Evolutionary conservation across 1,140 invertebrate genomes (phyloP).

Genomic region (Ctenoplectra terminalis): DNA sequence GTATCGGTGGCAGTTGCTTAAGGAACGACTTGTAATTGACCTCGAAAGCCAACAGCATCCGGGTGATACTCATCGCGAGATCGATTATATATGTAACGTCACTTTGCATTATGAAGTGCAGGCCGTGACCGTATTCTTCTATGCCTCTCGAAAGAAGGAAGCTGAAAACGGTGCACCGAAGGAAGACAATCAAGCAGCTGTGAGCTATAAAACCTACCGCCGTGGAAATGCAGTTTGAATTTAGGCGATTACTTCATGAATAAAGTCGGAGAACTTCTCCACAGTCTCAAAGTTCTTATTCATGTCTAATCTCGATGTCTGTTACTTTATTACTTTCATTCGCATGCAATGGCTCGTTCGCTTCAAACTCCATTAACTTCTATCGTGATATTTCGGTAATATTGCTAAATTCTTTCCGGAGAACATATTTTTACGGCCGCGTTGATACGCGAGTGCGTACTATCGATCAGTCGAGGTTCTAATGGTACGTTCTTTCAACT

Average conservation of each 20-base stretch:
- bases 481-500: neutral
- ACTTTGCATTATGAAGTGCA: constrained; percentile 43
- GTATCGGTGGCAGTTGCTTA: constrained; percentile 37
- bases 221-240: constrained; percentile 22
- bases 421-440: neutral
- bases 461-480: neutral
- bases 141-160: neutral
- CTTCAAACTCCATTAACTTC: constrained; percentile 3
- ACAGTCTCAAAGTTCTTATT: neutral
- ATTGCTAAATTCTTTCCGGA: neutral
- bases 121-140: constrained; percentile 32
- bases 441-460: neutral
- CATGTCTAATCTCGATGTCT: constrained; percentile 5
- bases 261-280: constrained; percentile 22
- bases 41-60: constrained; percentile 34
- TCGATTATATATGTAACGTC: constrained; percentile 37
- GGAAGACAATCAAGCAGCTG: constrained; percentile 25
- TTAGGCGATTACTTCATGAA: constrained; percentile 42
- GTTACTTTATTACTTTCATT: neutral
- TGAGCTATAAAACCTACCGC: neutral
- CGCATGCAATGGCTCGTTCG: neutral
- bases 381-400: neutral
- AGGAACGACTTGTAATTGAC: constrained; percentile 48
- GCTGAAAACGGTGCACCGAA: neutral
- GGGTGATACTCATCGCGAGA: constrained; percentile 1